Percentiles rank a stretch among this genome's conserved stretches.
phyloP scores from a whole-genome alignment of 2,113 vertebrate genomes.

The Potamarius usumacintae region DNA sequence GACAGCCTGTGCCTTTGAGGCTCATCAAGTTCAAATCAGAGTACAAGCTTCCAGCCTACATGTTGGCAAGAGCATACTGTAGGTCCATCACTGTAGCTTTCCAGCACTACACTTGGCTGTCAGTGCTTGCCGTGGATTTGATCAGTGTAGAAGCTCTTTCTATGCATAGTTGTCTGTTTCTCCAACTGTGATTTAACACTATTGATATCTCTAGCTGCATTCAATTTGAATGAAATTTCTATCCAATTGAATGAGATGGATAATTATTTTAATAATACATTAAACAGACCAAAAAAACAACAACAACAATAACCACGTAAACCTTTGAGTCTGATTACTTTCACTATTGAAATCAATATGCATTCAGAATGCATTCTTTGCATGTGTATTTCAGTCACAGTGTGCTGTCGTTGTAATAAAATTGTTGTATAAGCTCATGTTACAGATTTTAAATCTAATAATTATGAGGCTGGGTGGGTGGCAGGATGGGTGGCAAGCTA shows the following conservation, averaged over 20 bases:
- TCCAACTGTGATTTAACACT: background rate
- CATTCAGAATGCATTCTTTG: background rate
- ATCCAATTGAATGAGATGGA: background rate
- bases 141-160: background rate
- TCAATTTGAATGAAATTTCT: background rate
- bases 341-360: background rate
- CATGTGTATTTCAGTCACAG: background rate
- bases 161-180: background rate
- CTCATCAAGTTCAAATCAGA: constrained; percentile 40
- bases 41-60: constrained; percentile 25
- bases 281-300: background rate
- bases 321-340: background rate
- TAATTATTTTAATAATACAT: background rate
- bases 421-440: background rate
- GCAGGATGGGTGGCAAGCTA: background rate
- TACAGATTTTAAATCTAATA: background rate
- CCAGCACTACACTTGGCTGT: constrained; percentile 4
- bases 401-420: background rate
- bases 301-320: background rate
- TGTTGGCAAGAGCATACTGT: constrained; percentile 21
- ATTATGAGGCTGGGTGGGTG: background rate
- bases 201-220: background rate
- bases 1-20: constrained; percentile 29
- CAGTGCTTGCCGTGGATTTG: background rate
- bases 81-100: constrained; percentile 26